phyloP scores from a whole-genome alignment of 2,888 invertebrate genomes.

The Tinea trinotella region DNA sequence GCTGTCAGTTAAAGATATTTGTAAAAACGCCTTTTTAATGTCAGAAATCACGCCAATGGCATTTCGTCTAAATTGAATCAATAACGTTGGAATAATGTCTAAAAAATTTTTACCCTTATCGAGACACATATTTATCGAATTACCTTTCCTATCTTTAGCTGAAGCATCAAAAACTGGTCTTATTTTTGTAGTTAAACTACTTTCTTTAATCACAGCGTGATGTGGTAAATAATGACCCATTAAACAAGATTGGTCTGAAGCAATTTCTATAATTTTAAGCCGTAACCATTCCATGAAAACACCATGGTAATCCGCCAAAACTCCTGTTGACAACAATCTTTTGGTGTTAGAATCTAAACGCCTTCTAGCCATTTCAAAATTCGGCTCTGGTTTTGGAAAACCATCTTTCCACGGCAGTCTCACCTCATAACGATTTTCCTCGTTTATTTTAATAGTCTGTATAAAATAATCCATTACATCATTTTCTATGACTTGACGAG shows the following conservation, averaged over 20 bases:
- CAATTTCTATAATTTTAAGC: not conserved
- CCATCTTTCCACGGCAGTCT: not conserved
- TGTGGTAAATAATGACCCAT: conserved; percentile 27
- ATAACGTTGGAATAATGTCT: conserved; percentile 24
- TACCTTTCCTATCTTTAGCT: conserved; percentile 21
- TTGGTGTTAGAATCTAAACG: conserved; percentile 4
- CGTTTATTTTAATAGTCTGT: not conserved
- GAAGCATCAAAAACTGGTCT: conserved; percentile 31
- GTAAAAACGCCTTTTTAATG: conserved; percentile 31
- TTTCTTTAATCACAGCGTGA: conserved; percentile 26
- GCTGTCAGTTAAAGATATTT: conserved; percentile 25
- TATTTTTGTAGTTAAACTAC: conserved; percentile 28
- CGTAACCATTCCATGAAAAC: conserved; percentile 7
- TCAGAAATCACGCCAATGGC: conserved; percentile 27
- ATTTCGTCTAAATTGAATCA: conserved; percentile 23
- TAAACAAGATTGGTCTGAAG: not conserved
- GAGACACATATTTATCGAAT: conserved; percentile 31
- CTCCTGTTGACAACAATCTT: not conserved
- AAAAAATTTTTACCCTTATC: conserved; percentile 30
- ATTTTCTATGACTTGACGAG: too few relatives aligned
- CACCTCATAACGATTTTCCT: conserved; percentile 2
- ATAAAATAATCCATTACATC: not conserved
- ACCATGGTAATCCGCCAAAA: not conserved
- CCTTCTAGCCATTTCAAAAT: not conserved
- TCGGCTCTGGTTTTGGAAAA: not conserved